These are phyloP conservation scores for Strix aluco DNA, from an alignment of 2,113 vertebrate species.

Conservation along the genomic window DNA sequence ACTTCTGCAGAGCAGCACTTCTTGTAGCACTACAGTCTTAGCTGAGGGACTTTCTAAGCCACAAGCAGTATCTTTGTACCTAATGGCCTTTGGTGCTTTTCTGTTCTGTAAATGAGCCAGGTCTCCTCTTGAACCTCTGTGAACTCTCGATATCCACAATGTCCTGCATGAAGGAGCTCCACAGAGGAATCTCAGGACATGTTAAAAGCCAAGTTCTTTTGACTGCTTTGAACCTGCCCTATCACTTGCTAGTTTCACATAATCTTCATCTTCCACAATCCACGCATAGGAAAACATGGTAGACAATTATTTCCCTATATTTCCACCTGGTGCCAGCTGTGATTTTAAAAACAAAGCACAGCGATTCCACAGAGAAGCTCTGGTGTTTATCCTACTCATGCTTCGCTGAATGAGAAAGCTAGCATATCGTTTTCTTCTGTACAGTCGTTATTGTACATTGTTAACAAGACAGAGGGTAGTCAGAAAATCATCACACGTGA, in stretches of 20 bases:
- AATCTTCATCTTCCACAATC: neutral
- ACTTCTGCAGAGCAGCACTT: neutral
- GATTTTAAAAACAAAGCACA: neutral
- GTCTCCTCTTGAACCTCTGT: neutral
- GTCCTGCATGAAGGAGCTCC: neutral
- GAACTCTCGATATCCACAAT: neutral
- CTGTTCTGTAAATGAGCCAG: neutral
- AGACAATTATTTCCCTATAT: neutral
- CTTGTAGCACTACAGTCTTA: neutral
- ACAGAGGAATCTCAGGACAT: neutral
- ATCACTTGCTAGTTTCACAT: neutral
- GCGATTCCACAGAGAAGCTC: neutral
- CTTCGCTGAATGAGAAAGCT: neutral
- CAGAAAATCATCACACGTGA: neutral
- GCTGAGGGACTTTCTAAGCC: neutral
- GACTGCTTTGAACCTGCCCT: neutral
- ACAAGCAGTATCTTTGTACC: neutral
- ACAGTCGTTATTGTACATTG: neutral
- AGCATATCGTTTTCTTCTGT: neutral
- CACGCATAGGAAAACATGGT: neutral
- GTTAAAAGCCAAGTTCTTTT: neutral
- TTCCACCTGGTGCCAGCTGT: neutral
- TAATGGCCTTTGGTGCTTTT: neutral
- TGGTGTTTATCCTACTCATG: neutral
- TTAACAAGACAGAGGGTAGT: neutral